Evolutionary conservation across 2,113 vertebrate species (phyloP).

Genomic region (Rhineura floridana): DNA sequence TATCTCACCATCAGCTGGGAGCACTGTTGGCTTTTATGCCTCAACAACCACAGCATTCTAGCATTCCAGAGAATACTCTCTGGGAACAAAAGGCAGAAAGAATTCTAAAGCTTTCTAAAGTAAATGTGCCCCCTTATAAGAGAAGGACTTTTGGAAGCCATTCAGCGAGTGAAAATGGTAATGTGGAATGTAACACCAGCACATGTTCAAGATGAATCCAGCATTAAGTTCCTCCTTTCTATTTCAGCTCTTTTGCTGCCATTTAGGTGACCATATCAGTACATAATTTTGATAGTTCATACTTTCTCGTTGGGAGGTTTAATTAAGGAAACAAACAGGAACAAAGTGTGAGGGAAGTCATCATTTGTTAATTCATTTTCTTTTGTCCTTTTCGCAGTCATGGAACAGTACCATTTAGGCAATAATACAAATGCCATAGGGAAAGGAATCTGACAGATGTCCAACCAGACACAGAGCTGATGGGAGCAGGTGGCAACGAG

Average conservation of each 20-base stretch:
- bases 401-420: neutral
- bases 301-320: rapidly evolving
- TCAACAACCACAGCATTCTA: neutral
- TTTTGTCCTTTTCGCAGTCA: neutral
- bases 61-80: neutral
- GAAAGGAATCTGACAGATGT: neutral
- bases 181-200: neutral
- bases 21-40: neutral
- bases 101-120: neutral
- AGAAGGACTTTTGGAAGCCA: neutral
- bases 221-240: neutral
- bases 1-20: too few species aligned
- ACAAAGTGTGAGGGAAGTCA: neutral
- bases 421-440: constrained; percentile 3
- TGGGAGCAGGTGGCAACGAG: constrained; percentile 6
- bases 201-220: neutral
- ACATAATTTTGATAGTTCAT: neutral
- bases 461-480: neutral
- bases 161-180: neutral
- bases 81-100: neutral
- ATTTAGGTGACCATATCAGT: neutral
- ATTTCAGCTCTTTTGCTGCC: neutral
- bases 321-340: neutral
- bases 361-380: neutral
- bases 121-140: neutral